Evolutionary conservation across 2,797 vertebrate species (phyloP), one percentile per base, ranked within the genome.

Genomic region (Manis pentadactyla): DNA sequence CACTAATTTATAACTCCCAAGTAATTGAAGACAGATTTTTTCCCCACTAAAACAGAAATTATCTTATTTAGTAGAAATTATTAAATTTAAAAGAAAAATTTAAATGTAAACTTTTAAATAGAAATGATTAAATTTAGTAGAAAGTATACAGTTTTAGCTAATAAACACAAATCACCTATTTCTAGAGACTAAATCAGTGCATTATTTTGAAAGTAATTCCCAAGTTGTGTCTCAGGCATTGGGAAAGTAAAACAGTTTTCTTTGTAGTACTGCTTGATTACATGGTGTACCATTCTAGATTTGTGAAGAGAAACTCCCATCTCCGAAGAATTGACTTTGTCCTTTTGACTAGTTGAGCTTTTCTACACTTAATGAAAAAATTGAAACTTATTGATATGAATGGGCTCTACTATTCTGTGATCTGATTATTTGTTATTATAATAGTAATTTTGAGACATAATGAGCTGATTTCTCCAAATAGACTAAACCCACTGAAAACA

Each of bases 21-120:
- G 49, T 94, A 89, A 95, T 90, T 96, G 91, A 89, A 96, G 39
- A 90, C 81, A 94, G 93, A 92, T 92, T 92, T 83, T 83, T 29
- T 37, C 57, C 51, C 71, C 29, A 49, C 84, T 81, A 31, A 85
- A 84, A 93, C 61, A 31, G 10, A 78, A 92, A 81, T 97, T 90
- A 90, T 88, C 97, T 85, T 68, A 42, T 42, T 42, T 42, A 46
- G 8, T 46, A 46, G 42, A 46, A 46, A 46, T 46, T 46, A 46
- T 46, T 46, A 46, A 46, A 46, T 9, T 46, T 46, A 46, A 46
- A 46, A 46, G 42, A 46, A 46, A 46, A 46, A 46, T 46, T 46
- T 46, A 9, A 42, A 42, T 42, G 42, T 42, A 42, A 42, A 42
- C 42, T 42, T 42, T 42, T 42, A 46, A 46, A 46, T 46, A 9